phyloP scores from a whole-genome alignment of 2,888 invertebrate species.

The Carabus problematicus region DNA sequence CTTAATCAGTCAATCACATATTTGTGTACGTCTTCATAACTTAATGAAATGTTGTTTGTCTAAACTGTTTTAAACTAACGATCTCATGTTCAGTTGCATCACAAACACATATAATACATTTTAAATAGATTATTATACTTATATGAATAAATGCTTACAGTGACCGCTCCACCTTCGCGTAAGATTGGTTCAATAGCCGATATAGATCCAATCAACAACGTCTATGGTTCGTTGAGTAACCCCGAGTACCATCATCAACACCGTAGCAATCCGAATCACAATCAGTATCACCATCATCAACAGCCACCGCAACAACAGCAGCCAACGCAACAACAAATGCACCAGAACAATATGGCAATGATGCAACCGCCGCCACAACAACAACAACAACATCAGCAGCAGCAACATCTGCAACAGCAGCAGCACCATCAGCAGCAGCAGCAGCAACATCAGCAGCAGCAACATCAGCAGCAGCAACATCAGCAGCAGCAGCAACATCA shows the following conservation, averaged over 20 bases:
- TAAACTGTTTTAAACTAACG: neutral
- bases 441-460: conserved; percentile 45
- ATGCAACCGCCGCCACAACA: conserved; percentile 46
- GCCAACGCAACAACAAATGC: conserved; percentile 47
- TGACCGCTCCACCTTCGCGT: conserved; percentile 59
- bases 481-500: conserved; percentile 48
- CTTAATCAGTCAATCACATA: too few relatives aligned
- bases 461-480: conserved; percentile 47
- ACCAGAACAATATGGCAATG: conserved; percentile 37
- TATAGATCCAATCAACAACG: conserved; percentile 92
- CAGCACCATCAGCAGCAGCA: conserved; percentile 50
- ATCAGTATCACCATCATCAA: conserved; percentile 54
- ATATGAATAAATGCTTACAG: conserved; percentile 52
- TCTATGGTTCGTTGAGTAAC: conserved; percentile 73
- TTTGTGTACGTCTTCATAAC: too few relatives aligned
- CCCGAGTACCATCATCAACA: conserved; percentile 49
- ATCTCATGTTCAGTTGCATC: neutral
- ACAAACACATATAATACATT: neutral
- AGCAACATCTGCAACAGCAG: conserved; percentile 19
- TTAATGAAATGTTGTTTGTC: too few relatives aligned
- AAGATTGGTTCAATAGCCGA: conserved; percentile 89
- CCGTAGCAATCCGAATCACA: conserved; percentile 49
- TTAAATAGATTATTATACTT: neutral
- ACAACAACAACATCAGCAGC: conserved; percentile 44
- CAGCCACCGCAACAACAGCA: conserved; percentile 59